phyloP scores from a whole-genome alignment of 2,888 invertebrate species.

The Dione vanillae region DNA sequence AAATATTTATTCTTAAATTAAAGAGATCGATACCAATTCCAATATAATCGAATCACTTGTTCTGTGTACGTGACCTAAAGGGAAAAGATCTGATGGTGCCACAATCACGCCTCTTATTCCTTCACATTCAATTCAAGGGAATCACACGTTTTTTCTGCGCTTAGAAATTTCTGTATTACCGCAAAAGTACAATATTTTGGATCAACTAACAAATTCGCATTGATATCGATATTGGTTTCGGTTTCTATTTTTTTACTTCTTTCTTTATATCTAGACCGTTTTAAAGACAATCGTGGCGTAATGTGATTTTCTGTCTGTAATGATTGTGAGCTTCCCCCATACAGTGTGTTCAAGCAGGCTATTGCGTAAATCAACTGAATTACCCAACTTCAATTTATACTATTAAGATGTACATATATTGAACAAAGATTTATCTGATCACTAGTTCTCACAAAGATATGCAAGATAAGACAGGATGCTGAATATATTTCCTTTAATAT shows the following conservation, averaged over 20 bases:
- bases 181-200: conserved; percentile 17
- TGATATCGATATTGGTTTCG: neutral
- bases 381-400: too few species aligned
- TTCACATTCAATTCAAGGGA: conserved; percentile 40
- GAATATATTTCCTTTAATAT: too few species aligned
- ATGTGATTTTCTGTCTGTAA: neutral
- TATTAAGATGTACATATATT: too few species aligned
- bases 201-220: conserved; percentile 13
- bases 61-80: conserved; percentile 26
- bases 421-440: too few species aligned
- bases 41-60: neutral
- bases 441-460: too few species aligned
- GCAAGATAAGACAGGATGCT: too few species aligned
- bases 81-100: conserved; percentile 34
- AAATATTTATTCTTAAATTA: too few species aligned
- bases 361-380: too few species aligned
- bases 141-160: conserved; percentile 33
- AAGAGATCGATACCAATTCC: neutral
- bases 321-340: too few species aligned
- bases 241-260: too few species aligned
- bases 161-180: conserved; percentile 35
- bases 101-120: conserved; percentile 42
- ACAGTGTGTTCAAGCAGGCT: too few species aligned
- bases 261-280: neutral
- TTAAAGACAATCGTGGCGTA: neutral